Evolutionary conservation across 2,888 invertebrate genomes (phyloP), one percentile per base, ranked within the genome.

Genomic region (Polydrusus tereticollis): DNA sequence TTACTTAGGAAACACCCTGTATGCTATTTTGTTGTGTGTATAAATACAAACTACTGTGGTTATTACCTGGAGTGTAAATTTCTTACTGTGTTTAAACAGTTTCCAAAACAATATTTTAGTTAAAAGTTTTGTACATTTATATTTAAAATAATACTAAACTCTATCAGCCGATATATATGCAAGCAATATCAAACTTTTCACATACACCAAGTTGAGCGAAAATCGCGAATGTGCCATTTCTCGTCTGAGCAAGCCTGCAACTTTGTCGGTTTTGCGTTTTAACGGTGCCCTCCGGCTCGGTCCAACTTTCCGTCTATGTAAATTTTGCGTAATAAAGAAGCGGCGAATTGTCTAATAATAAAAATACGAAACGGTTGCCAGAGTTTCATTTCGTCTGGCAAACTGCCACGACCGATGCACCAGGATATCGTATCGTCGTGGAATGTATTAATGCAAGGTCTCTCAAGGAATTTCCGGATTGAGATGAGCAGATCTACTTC

Each of bases 271-370:
- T 72, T 55, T 38, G 68, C 63, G 55, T 72, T 67, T 72, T 72
- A 72, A 72, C 72, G 38, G 68, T 67, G 72, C 72, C 72, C 72
- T 58, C 57, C 68, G 72, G 68, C 58, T 72, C 72, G 76, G 75
- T 76, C 74, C 52, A 74, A 77, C 77, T 75, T 78, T 78, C 74
- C 76, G 75, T 74, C 78, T 79, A 80, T 80, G 79, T 77, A 80
- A 81, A 80, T 80, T 80, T 77, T 68, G 76, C 77, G 77, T 77
- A 80, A 80, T 80, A 80, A 80, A 80, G 79, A 79, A 80, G 78
- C 81, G 81, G 76, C 75, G 76, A 77, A 80, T 78, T 76, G 79
- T 77, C 79, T 78, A 77, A 78, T 79, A 79, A 79, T 79, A 79
- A 80, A 80, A 80, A 80, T 78, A 77, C 78, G 78, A 77, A 79